Conservation (phyloP, 2,113 vertebrate genomes). For the Pygoscelis adeliae region DNA sequence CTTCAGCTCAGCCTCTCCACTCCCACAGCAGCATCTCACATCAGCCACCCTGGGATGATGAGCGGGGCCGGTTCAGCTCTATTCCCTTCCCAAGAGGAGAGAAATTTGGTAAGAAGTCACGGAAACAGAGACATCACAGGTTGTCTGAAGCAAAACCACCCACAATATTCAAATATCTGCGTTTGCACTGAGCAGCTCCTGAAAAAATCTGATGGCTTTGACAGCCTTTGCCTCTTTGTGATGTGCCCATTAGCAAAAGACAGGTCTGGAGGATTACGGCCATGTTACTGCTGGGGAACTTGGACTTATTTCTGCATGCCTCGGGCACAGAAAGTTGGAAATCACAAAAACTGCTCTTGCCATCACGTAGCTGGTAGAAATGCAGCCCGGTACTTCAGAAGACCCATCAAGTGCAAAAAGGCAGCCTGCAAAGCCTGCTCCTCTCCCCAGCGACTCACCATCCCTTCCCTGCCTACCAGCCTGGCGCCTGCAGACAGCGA, state of each 20-base stretch:
- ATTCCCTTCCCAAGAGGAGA: background rate
- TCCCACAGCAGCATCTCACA: background rate
- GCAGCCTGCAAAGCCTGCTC: background rate
- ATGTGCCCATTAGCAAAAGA: background rate
- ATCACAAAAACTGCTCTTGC: background rate
- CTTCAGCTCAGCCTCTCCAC: background rate
- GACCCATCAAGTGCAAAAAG: background rate
- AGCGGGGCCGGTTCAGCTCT: background rate
- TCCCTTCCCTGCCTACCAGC: background rate
- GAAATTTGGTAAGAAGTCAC: background rate
- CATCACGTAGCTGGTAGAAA: background rate
- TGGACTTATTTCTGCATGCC: background rate
- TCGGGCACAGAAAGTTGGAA: background rate
- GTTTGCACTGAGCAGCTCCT: background rate
- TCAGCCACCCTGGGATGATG: background rate
- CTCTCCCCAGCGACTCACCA: background rate
- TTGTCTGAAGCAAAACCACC: background rate
- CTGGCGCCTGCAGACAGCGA: background rate
- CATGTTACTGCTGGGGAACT: background rate
- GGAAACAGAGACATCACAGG: background rate
- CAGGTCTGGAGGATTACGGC: background rate
- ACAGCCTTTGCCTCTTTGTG: background rate
- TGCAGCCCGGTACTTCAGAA: background rate
- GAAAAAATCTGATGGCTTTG: background rate
- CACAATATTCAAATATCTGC: background rate